Evolutionary conservation across 1,140 invertebrate species (phyloP), one percentile per base, ranked within the genome.

Genomic region (Drosophila serrata): DNA sequence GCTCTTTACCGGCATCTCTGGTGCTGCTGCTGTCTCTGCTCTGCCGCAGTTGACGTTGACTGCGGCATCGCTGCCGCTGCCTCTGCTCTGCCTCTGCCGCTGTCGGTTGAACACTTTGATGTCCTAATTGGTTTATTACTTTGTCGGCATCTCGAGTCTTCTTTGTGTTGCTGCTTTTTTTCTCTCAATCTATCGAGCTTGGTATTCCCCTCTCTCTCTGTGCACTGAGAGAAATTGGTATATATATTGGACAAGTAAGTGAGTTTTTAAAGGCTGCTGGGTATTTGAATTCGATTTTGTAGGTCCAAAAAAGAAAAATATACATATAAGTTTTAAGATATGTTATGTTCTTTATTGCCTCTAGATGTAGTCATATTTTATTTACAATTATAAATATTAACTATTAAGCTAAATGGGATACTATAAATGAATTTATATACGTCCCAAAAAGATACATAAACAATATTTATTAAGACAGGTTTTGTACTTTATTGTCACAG

Each of bases 111-210:
- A 88, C 85, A 88, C 85, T 88, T 88, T 88, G 85, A 88, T 88
- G 85, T 88, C 85, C 85, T 88, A 88, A 88, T 88, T 88, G 85
- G 85, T 88, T 88, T 88, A 88, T 88, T 88, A 88, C 85, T 88
- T 88, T 88, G 85, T 88, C 85, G 85, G 85, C 85, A 90, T 88
- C 85, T 88, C 79, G 64, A 76, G 82, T 87, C 82, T 87, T 82
- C 82, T 87, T 87, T 78, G 73, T 70, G 57, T 78, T 76, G 59
- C 56, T 78, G 48, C 19, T 61, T 61, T 75, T 60, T 60, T 58
- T 56, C 62, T 55, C 65, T 67, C 61, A 63, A 69, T 35, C 61
- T 69, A 69, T 69, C 43, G 48, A 45, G 46, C 45, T 60, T 39
- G 27, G 43, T 75, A 40, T 64, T 35, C 24, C 56, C 31, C 35